Base-by-base conservation (phyloP, 1,140 invertebrate genomes). In the Papilio machaon region DNA sequence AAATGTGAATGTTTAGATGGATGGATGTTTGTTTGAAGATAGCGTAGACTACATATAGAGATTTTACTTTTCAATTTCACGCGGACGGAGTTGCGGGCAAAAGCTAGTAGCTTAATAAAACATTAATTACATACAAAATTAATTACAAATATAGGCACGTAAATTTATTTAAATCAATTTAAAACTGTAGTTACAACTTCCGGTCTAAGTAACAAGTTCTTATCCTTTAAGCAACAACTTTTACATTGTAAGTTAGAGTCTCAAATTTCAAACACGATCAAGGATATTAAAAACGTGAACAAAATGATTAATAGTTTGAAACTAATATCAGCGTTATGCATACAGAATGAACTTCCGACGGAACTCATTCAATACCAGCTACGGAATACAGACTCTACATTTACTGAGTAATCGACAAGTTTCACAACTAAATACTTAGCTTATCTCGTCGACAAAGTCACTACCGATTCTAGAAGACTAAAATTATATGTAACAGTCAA, bases 221-320 rank as follows among this genome's bases (percentile, higher is more conserved):
- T 58, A n/a, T n/a, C 15, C 11, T 58, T n/a, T 58, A 58, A 58
- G 54, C 17, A 2, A 58, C 4, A 58, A 58, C 17, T 58, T 58
- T 58, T 60, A 60, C 58, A 60, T 60, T 60, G 19, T 30, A 10
- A 54, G 17, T 54, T 54, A 54, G 13, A 30, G 19, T 64, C 2
- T 30, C 19, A 35, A 67, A 67, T 30, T 70, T 70, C 5, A 35
- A 70, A 23, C 64, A 4, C 64, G 64, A 70, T 70, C 23, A 15
- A 70, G 64, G 64, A 70, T 70, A 70, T 70, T 70, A 70, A 70
- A 70, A 70, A 70, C 64, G 64, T 70, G 64, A 9, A 15, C 64
- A 38, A 70, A 70, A 35, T 70, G 30, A 70, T 70, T 70, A 70
- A 70, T 70, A 70, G 64, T 70, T 70, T 38, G 64, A 38, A 70